Evolutionary conservation across 2,113 vertebrate genomes (phyloP).

Genomic region (Gnathonemus echidnorhynchus): DNA sequence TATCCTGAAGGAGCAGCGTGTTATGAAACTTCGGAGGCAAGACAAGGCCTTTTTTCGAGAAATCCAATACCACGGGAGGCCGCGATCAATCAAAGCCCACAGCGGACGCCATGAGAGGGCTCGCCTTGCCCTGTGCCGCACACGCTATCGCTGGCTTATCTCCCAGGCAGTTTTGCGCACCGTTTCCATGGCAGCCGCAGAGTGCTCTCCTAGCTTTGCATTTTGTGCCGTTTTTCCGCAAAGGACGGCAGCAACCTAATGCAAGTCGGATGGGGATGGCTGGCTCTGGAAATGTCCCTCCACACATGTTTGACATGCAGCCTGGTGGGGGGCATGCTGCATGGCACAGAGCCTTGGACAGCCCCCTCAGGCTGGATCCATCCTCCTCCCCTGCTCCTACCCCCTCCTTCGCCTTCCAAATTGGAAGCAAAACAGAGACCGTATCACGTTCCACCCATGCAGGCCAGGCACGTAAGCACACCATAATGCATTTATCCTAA

Average conservation of each 20-base stretch:
- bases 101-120: not conserved
- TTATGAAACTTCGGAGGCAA: constrained; percentile 4
- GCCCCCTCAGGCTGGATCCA: not conserved
- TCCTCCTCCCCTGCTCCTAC: not conserved
- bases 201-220: not conserved
- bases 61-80: constrained; percentile 9
- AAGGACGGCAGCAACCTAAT: not conserved
- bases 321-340: not conserved
- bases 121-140: not conserved
- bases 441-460: not conserved
- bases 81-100: constrained; percentile 4
- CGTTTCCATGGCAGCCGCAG: not conserved
- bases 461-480: not conserved
- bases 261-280: not conserved
- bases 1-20: not conserved
- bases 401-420: not conserved
- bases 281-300: not conserved
- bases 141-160: not conserved
- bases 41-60: not conserved
- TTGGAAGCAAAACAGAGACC: not conserved
- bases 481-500: not conserved
- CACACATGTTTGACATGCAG: not conserved
- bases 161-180: not conserved
- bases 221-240: not conserved
- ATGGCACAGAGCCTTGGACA: not conserved